phyloP scores from a whole-genome alignment of 2,888 invertebrate species.

The Agapostemon virescens region DNA sequence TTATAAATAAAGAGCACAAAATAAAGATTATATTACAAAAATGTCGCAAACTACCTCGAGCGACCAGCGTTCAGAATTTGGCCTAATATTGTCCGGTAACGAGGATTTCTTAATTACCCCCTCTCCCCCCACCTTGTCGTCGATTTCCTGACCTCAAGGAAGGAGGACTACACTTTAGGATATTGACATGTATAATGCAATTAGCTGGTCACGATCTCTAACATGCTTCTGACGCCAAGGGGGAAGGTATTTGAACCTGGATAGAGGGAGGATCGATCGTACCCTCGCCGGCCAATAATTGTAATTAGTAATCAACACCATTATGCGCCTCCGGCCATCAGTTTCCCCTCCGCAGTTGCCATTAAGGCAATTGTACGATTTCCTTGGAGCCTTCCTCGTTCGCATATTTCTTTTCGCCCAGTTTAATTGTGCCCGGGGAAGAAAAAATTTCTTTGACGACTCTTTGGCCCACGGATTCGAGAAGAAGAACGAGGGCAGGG shows the following conservation, averaged over 20 bases:
- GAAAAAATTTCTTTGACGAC: conserved; percentile 44
- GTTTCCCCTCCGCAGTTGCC: conserved; percentile 55
- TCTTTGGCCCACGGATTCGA: conserved; percentile 13
- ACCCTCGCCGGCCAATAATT: conserved; percentile 72
- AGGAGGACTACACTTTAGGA: conserved; percentile 58
- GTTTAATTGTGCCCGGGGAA: conserved; percentile 37
- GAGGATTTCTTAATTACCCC: conserved; percentile 4
- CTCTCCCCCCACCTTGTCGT: not conserved
- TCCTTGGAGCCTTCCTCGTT: conserved; percentile 43
- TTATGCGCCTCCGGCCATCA: conserved; percentile 66
- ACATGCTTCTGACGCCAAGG: conserved; percentile 57
- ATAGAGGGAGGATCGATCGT: conserved; percentile 62
- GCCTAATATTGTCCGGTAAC: not conserved
- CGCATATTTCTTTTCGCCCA: conserved; percentile 37
- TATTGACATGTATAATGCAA: conserved; percentile 71
- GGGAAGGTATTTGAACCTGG: conserved; percentile 58
- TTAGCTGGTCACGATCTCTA: conserved; percentile 65
- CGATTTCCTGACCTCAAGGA: conserved; percentile 16
- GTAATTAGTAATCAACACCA: conserved; percentile 74
- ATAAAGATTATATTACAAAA: not conserved
- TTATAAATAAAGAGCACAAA: too few species aligned
- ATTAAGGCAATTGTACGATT: conserved; percentile 62
- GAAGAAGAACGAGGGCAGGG: not conserved
- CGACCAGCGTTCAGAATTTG: not conserved
- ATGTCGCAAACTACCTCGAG: not conserved